phyloP scores from a whole-genome alignment of 2,797 vertebrate species.

The Macropodus opercularis region DNA sequence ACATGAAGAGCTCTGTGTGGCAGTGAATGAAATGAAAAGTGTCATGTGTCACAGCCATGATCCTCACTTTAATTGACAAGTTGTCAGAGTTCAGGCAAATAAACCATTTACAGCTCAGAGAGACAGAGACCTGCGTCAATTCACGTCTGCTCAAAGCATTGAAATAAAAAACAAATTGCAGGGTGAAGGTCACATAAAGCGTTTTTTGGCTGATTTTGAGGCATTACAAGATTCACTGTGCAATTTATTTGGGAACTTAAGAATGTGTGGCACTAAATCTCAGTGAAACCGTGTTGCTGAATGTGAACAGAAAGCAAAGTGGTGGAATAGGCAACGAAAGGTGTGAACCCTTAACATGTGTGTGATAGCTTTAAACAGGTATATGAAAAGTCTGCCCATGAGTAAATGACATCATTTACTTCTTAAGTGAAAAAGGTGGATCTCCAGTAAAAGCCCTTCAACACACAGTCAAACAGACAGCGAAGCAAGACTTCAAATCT shows the following conservation, averaged over 20 bases:
- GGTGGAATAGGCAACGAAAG: too few relatives aligned
- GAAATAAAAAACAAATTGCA: conserved; percentile 32
- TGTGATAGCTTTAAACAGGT: too few relatives aligned
- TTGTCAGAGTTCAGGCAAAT: conserved; percentile 74
- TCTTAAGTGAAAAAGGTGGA: neutral
- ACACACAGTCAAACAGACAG: neutral
- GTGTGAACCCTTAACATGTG: too few relatives aligned
- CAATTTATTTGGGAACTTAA: too few relatives aligned
- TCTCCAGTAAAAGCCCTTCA: too few relatives aligned
- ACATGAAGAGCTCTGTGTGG: conserved; percentile 62
- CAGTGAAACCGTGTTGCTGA: too few relatives aligned
- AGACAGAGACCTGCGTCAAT: conserved; percentile 61
- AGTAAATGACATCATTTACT: neutral
- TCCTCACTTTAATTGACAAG: conserved; percentile 82
- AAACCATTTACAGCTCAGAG: conserved; percentile 67
- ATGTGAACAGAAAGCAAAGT: too few relatives aligned
- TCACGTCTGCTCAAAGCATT: conserved; percentile 38
- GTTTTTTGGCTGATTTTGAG: too few relatives aligned
- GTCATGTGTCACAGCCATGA: conserved; percentile 77
- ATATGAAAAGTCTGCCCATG: neutral
- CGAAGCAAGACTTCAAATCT: too few relatives aligned
- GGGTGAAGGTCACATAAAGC: too few relatives aligned
- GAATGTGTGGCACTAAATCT: too few relatives aligned
- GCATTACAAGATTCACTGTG: too few relatives aligned
- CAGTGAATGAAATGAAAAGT: conserved; percentile 77